A percentile compares a stretch with the other conserved stretches of the same genome.
Conservation (phyloP, 2,113 vertebrate species). For the Eonycteris spelaea region DNA sequence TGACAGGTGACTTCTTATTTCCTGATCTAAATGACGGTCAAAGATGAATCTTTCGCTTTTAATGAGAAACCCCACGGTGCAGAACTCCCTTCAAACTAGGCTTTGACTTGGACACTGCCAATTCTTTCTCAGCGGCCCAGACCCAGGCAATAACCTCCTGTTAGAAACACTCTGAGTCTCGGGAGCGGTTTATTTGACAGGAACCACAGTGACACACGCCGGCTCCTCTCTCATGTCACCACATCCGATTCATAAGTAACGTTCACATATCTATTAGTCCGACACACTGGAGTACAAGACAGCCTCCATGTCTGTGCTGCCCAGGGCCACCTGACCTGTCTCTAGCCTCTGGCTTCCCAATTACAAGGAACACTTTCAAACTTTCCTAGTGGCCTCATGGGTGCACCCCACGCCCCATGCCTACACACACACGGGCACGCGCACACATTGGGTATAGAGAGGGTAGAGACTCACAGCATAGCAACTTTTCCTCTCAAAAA, state of each 20-base stretch:
- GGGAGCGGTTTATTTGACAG: not conserved
- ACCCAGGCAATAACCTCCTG: not conserved
- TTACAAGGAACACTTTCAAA: not conserved
- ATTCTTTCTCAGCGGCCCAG: not conserved
- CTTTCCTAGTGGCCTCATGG: not conserved
- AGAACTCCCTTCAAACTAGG: not conserved
- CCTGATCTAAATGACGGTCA: not conserved
- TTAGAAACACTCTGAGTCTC: not conserved
- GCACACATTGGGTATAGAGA: not conserved
- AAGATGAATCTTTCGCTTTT: not conserved
- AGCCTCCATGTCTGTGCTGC: not conserved
- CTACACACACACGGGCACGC: not conserved
- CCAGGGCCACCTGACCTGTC: not conserved
- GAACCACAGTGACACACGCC: not conserved
- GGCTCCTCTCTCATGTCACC: not conserved
- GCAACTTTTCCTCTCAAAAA: not conserved
- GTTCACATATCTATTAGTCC: not conserved
- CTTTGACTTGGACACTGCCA: not conserved
- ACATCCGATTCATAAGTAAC: not conserved
- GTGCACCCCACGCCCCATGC: fast-evolving
- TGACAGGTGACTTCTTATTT: not conserved
- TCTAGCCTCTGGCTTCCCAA: not conserved
- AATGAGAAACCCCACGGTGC: not conserved
- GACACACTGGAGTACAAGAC: not conserved
- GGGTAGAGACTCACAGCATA: not conserved